Conservation (phyloP, 2,888 invertebrate genomes). For the Nesidiocoris tenuis region DNA sequence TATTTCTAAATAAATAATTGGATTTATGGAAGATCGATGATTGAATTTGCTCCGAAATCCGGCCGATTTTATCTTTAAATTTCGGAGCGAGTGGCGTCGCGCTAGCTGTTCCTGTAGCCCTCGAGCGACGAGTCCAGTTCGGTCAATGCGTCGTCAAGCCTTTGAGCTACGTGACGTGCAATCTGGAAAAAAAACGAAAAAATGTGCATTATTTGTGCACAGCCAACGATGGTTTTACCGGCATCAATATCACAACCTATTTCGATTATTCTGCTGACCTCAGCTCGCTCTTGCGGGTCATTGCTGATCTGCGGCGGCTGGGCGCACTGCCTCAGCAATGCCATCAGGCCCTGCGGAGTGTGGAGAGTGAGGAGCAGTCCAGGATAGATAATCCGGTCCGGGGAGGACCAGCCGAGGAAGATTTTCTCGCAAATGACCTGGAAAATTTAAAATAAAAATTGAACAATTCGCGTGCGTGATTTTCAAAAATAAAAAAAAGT, state of each 20-base stretch:
- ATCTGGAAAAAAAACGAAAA: conserved; percentile 20
- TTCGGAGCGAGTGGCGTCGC: conserved; percentile 26
- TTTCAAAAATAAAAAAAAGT: neutral
- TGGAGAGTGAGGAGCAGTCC: conserved; percentile 63
- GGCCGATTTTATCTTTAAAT: too few species aligned
- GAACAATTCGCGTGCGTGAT: neutral
- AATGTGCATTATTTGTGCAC: too few species aligned
- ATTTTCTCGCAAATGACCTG: conserved; percentile 68
- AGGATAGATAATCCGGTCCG: conserved; percentile 63
- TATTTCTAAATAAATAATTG: too few species aligned
- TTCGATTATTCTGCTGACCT: too few species aligned
- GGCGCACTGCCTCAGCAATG: conserved; percentile 62
- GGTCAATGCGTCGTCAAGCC: conserved; percentile 37
- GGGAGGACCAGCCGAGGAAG: conserved; percentile 65
- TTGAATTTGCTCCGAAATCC: too few species aligned
- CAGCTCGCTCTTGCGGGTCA: conserved; percentile 5
- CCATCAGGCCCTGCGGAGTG: conserved; percentile 61
- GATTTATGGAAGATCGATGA: neutral
- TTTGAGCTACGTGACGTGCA: conserved; percentile 19
- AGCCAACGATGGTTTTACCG: too few species aligned
- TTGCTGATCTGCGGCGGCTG: conserved; percentile 22
- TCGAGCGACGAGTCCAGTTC: conserved; percentile 40
- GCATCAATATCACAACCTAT: too few species aligned
- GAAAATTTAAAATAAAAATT: conserved; percentile 3
- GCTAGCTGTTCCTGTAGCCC: conserved; percentile 29